A percentile compares a stretch with the other conserved stretches of the same genome.
Evolutionary conservation across 2,797 vertebrate genomes (phyloP).

Genomic region (Botia kubotai): DNA sequence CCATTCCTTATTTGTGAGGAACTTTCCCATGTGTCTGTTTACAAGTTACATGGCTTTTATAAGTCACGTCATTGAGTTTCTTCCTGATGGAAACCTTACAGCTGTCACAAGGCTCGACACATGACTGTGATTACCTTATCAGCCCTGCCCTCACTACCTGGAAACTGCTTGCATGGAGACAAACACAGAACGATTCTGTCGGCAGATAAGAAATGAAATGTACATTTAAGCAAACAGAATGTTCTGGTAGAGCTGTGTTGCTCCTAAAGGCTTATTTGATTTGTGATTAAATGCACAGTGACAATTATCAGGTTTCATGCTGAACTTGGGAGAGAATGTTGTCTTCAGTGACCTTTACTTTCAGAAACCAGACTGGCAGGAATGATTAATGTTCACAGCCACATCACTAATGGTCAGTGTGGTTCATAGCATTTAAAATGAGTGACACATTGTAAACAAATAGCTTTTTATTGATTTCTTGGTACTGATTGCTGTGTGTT

Average conservation of each 20-base stretch:
- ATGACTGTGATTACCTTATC: constrained; percentile 40
- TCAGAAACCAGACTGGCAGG: not conserved
- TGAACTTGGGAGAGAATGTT: constrained; percentile 8
- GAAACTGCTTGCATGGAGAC: constrained; percentile 26
- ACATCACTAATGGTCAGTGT: not conserved
- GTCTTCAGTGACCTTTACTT: constrained; percentile 4
- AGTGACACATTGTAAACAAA: not conserved
- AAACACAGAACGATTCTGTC: constrained; percentile 7
- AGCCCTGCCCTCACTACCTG: constrained; percentile 33
- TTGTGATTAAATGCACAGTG: not conserved
- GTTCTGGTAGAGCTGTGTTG: not conserved
- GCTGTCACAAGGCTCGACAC: constrained; percentile 25
- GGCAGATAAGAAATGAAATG: constrained; percentile 12
- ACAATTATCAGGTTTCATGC: not conserved
- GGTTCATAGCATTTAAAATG: not conserved
- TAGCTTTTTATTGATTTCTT: not conserved
- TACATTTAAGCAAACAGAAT: constrained; percentile 18
- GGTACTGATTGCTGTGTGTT: not conserved
- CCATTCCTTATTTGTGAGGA: not conserved
- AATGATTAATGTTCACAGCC: not conserved
- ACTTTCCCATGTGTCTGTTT: constrained; percentile 2
- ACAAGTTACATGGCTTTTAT: constrained; percentile 19
- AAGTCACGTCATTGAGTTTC: constrained; percentile 7
- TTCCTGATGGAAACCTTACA: constrained; percentile 26
- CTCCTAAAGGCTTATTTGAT: constrained; percentile 1